phyloP scores from a whole-genome alignment of 2,113 vertebrate species.

The Callipepla squamata region DNA sequence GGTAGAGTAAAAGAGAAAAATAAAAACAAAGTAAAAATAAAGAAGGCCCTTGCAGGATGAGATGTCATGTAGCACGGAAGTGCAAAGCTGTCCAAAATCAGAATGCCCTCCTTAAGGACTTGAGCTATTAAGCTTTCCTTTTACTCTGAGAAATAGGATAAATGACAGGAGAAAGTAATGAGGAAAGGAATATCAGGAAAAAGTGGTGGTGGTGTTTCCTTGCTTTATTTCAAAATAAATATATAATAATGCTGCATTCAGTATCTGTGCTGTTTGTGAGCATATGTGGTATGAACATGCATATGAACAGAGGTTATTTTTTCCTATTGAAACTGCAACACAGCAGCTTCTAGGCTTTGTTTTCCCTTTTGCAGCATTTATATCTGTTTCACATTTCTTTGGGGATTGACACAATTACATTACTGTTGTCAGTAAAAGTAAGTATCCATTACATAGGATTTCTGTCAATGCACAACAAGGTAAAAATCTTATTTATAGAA shows the following conservation, averaged over 20 bases:
- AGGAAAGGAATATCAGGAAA: background rate
- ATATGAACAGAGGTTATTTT: background rate
- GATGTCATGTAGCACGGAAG: background rate
- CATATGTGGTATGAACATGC: background rate
- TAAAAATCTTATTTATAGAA: background rate
- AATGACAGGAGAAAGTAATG: background rate
- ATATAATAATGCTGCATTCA: background rate
- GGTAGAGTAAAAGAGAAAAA: background rate
- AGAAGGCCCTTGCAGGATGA: background rate
- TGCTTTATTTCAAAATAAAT: background rate
- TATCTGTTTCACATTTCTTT: background rate
- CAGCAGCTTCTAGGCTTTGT: background rate
- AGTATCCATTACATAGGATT: background rate
- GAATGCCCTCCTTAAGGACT: background rate
- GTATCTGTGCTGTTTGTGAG: background rate
- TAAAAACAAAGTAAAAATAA: background rate
- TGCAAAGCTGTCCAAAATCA: background rate
- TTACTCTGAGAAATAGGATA: background rate
- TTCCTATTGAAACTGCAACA: background rate
- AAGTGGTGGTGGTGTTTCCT: background rate
- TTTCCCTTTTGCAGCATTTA: background rate
- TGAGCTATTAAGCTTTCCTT: background rate
- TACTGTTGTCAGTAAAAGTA: background rate
- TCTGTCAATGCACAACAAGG: background rate
- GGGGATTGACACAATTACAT: background rate